Evolutionary conservation across 2,888 invertebrate species (phyloP), one percentile per base, ranked within the genome.

Genomic region (Tuta absoluta): DNA sequence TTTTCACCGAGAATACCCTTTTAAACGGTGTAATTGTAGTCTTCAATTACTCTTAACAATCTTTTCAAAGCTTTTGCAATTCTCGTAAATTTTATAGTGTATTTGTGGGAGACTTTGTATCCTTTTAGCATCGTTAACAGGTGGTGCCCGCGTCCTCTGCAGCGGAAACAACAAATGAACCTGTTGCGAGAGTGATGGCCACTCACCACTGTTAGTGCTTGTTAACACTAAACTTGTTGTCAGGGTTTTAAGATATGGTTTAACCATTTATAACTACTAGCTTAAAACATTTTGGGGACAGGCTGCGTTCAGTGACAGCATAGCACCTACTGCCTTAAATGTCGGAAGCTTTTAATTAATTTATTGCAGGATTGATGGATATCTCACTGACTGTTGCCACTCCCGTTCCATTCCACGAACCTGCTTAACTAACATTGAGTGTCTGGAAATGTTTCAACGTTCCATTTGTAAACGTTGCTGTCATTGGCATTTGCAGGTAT

Each of bases 121-220:
- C 49, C 7, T 63, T 65, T 76, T 76, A 74, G 75, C 70, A 68
- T 72, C 65, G 74, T 76, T 78, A 77, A 74, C 75, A 79, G 78
- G 78, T 75, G 73, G 66, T 71, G 72, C 68, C 68, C 68, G 66
- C 4, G 12, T 23, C 19, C 14, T 23, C n/a, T 8, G 49, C 81
- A 82, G 80, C 85, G 85, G 86, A 86, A 86, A 75, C 77, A 70
- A 72, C 72, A 86, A 87, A 87, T 86, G 81, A 79, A 85, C 88
- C 79, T 89, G 88, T 88, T 89, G 88, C 86, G 69, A 80, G 78
- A 82, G 76, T 81, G 81, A 86, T 82, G 78, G 76, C 72, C 72
- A 71, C 71, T 73, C 68, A 75, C 66, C 69, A 66, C 70, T 72
- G 65, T 65, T 68, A 33, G 33, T 33, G 33, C 7, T 10, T 8